Evolutionary conservation across 2,797 vertebrate genomes (phyloP), one percentile per base, ranked within the genome.

Genomic region (Glossophaga mutica): DNA sequence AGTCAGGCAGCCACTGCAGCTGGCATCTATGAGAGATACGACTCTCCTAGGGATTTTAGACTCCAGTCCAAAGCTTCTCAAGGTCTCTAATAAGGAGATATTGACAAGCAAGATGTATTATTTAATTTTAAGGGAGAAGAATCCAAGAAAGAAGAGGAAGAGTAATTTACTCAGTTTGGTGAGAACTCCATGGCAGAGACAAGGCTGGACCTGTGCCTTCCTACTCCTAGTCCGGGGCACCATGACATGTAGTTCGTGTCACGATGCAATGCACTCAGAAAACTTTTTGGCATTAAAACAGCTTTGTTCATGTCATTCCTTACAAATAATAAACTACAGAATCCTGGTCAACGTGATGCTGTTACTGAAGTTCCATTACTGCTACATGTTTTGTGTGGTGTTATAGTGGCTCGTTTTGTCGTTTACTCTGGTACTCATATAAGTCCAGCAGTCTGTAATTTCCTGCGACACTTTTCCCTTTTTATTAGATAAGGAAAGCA

Each of bases 401-500:
- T 34, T 32, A n/a, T 11, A 18, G 57, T 14, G 24, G 22, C 29
- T 77, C 19, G 5, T 92, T 83, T 92, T 88, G 94, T 67, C 52
- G 8, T 88, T 87, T 50, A 16, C 70, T 92, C 48, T 70, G 70
- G 46, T 76, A 15, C 1, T 42, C 39, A 9, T 65, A 2, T 2
- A 82, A 29, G 8, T 76, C 52, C 42, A 86, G 55, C 2, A 55
- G 78, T 74, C 81, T 42, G 9, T 74, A 82, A 96, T 92, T 95
- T 93, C 42, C 79, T 74, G 39, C 19, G 77, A 68, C 57, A 71
- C 12, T 78, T 79, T 88, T 93, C 42, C 74, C 18, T 86, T 94
- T 83, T 76, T 83, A 93, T 84, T 90, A 81, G 84, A 34, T 34
- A 85, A 55, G 26, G 87, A 90, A 79, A 90, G 44, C 26, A 89